Percentiles rank a stretch among this genome's conserved stretches.
Evolutionary conservation across 37 sponge, comb jelly and placozoan genomes (phyloP).

Genomic region (Haliclona indistincta): DNA sequence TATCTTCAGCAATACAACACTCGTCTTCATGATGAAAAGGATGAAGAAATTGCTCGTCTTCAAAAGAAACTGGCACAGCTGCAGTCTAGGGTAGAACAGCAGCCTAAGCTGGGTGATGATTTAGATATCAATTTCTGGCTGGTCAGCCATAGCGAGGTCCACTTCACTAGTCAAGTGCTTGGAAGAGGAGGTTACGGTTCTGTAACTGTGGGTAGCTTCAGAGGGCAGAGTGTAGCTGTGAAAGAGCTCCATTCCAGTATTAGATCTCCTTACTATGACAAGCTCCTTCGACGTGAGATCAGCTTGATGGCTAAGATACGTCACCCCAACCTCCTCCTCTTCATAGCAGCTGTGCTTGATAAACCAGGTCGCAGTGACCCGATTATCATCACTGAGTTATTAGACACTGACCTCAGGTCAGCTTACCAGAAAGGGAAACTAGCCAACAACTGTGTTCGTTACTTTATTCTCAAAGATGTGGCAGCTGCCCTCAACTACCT

Average conservation of each 20-base stretch:
- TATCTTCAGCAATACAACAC: too few relatives aligned
- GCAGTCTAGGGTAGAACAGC: too few relatives aligned
- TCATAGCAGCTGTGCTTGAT: constrained; percentile 60
- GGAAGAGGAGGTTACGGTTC: constrained; percentile 70
- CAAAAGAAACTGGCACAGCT: too few relatives aligned
- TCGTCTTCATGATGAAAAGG: too few relatives aligned
- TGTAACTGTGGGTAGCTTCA: constrained; percentile 43
- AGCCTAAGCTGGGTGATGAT: too few relatives aligned
- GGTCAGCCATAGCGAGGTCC: not conserved
- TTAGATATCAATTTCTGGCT: too few relatives aligned
- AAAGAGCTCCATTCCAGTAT: constrained; percentile 29
- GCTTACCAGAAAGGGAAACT: constrained; percentile 19
- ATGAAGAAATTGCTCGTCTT: too few relatives aligned
- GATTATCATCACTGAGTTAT: constrained; percentile 64
- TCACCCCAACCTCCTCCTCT: constrained; percentile 70
- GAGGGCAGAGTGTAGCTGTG: constrained; percentile 65
- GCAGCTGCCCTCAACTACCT: constrained; percentile 79
- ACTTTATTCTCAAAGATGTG: constrained; percentile 50
- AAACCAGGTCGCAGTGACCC: constrained; percentile 20
- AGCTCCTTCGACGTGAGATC: constrained; percentile 54
- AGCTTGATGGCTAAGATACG: constrained; percentile 31
- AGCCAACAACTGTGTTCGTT: not conserved
- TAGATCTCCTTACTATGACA: not conserved
- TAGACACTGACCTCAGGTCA: constrained; percentile 59
- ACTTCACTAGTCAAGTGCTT: not conserved